Base-by-base conservation (phyloP, 2,113 vertebrate genomes). In the Pimephales promelas region DNA sequence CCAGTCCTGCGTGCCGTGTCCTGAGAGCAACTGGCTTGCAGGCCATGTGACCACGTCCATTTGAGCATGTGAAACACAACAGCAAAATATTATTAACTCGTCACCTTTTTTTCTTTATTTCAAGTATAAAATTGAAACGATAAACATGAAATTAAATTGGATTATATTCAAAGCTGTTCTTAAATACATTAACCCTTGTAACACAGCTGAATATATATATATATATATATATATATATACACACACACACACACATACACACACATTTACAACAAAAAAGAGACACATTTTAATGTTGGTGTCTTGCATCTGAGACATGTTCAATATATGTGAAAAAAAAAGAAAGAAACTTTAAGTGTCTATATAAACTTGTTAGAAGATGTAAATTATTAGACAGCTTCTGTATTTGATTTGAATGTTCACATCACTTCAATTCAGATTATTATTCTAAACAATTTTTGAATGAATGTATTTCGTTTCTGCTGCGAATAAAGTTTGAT, bases 241-340 rank as follows among this genome's bases (percentile, higher is more conserved):
- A 47, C 1, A 40, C 0, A 8, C 8, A 10, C 8, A 2, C 7
- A 45, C n/a, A n/a, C 0, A 47, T 4, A 40, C 0, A 8, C 8
- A 10, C 8, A 2, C 7, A 45, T 45, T 3, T 45, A 47, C 11
- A 47, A 47, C 1, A 47, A 13, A 47, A 47, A 47, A 47, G 10
- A 3, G 45, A 47, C 13, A 14, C 47, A 49, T 16, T 16, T 14
- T 16, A 4, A 14, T 49, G 43, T 70, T 7, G 36, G 0, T 45
- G 13, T 24, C 66, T 43, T 71, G 66, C 34, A 70, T 40, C 4
- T 43, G 68, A 43, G 22, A 68, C 10, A 68, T 68, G n/a, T 68
- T 11, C 18, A 36, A 71, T 22, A 40, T n/a, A 3, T 43, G 36
- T 40, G 22, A 40, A 71, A 5, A 40, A 43, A 24, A 14, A 14